Evolutionary conservation across 2,797 vertebrate genomes (phyloP), one percentile per base, ranked within the genome.

Genomic region (Coregonus ussuriensis): DNA sequence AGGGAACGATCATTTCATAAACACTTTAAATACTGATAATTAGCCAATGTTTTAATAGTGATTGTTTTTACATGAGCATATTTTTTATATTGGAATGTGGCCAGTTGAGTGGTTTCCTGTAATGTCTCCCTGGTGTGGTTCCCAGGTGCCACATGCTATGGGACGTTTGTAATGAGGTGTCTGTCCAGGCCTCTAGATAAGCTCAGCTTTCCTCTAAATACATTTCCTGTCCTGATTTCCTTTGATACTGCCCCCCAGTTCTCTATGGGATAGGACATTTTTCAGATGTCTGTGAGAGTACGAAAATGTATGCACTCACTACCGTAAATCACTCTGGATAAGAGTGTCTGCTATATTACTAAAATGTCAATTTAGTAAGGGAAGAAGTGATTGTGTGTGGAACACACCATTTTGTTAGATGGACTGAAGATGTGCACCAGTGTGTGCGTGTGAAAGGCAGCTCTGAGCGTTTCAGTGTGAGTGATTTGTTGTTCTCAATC

Each of bases 161-260:
- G 77, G 77, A 78, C 72, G 71, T 29, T 67, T 80, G 62, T 85
- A 83, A 92, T 83, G 88, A 90, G 80, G 84, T 90, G 89, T 88
- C 77, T 71, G 82, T 74, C 77, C 80, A 62, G 54, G 77, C 71
- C 56, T 74, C 76, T 74, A 74, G 74, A 84, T 77, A 41, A 80
- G 47, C 25, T 16, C 31, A 88, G 83, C 74, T 52, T 84, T 85
- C 82, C 83, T 68, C 66, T 78, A 81, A 76, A 71, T 63, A 79
- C 75, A 75, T 84, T 84, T 78, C 85, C 91, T 93, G 85, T 88
- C 88, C 84, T 89, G 88, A 89, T 93, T 88, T 87, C 83, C 83
- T 81, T 21, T 65, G 85, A 86, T 81, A 79, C 82, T 87, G 85
- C 86, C 82, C 87, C 71, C 77, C 75, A 59, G 84, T 89, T 82